Base-by-base conservation (phyloP, 2,113 vertebrate genomes). In the Lagopus leucura region DNA sequence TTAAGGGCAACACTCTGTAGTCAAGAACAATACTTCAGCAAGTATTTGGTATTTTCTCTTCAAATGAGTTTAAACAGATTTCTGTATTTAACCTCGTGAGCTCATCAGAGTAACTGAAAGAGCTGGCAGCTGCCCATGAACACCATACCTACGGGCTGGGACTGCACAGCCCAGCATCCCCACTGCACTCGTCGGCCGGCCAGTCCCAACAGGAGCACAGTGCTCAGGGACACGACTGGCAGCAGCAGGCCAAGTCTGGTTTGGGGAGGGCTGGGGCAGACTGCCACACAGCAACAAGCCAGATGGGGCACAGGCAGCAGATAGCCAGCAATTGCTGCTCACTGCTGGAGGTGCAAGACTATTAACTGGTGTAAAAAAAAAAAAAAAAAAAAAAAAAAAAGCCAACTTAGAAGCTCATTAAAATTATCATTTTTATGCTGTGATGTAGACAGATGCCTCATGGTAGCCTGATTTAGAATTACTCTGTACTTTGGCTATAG, bases 211-310 rank as follows among this genome's bases (percentile, higher is more conserved):
- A 54, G 10, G 5, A 87, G 24, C 5, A 0, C 34, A 36, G 52
- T 0, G 1, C 8, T 13, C 5, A 25, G 42, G 64, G 50, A 34
- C 0, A 0, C 7, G 27, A 12, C 40, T 25, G 48, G 77, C 69
- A 27, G 48, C 16, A 60, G 24, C 0, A 2, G 36, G n/a, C 1
- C 1, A 61, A n/a, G 24, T 6, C 1, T 32, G 60, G 2, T 30
- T 32, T 10, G 2, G 9, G 52, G 69, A 60, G 27, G 58, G 28
- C 79, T 1, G 6, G 4, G 11, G 30, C 45, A 36, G 40, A 4
- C 1, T 0, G 2, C 32, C 28, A 27, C 4, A 1, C 6, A 21
- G 43, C 8, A n/a, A 6, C 5, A 24, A 40, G 25, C 50, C 13
- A 55, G 36, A n/a, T 21, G 5, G 27, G 38, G 4, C 73, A 36